Evolutionary conservation across 1,140 invertebrate species (phyloP).

Genomic region (Trichomalopsis sarcophagae): DNA sequence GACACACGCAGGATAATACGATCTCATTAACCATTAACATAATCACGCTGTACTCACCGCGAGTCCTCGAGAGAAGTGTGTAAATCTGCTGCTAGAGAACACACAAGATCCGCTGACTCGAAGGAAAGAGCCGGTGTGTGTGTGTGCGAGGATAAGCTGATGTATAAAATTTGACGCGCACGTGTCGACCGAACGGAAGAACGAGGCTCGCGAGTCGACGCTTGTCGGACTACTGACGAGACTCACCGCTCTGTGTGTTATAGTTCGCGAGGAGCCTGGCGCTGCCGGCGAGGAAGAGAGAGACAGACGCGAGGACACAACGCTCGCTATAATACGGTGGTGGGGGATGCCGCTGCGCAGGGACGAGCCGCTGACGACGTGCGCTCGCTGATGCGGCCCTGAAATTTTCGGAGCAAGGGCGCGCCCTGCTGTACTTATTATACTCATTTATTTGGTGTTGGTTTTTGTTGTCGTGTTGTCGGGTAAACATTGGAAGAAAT

Average conservation of each 20-base stretch:
- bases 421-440: background rate
- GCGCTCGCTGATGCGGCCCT: background rate
- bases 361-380: conserved; percentile 42
- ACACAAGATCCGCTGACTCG: background rate
- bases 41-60: background rate
- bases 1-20: background rate
- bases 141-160: background rate
- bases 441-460: too few species aligned
- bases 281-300: conserved; percentile 28
- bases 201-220: conserved; percentile 56
- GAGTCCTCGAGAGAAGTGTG: background rate
- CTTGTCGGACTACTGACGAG: conserved; percentile 63
- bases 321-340: background rate
- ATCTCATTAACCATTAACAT: background rate
- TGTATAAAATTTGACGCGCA: background rate
- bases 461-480: too few species aligned
- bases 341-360: conserved; percentile 32
- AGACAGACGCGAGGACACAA: background rate
- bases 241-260: background rate
- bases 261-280: conserved; percentile 37
- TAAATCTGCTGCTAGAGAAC: background rate
- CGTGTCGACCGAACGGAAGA: background rate
- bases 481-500: too few species aligned
- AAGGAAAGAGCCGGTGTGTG: background rate
- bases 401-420: conserved; percentile 50